A percentile compares a stretch with the other conserved stretches of the same genome.
These are phyloP conservation scores for Geothlypis trichas DNA, from an alignment of 2,113 vertebrate genomes.

Conservation along the genomic window DNA sequence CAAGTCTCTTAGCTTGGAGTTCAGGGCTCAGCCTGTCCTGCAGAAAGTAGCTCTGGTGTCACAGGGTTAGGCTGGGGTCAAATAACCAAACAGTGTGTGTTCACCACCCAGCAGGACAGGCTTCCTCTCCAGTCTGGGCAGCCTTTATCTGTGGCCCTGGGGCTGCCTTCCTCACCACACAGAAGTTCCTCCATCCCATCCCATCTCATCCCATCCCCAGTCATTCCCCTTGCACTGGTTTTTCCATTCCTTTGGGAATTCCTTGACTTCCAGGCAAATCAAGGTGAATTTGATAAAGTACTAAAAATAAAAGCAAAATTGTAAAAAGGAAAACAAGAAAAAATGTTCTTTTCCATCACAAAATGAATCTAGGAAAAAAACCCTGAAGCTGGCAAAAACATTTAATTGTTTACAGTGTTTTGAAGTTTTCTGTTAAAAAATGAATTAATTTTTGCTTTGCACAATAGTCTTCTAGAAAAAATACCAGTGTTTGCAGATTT, in stretches of 20 bases:
- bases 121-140: not conserved
- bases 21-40: not conserved
- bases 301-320: not conserved
- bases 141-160: not conserved
- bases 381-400: not conserved
- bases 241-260: not conserved
- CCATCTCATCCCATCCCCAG: not conserved
- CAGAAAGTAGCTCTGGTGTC: not conserved
- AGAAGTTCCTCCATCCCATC: not conserved
- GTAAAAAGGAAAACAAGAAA: not conserved
- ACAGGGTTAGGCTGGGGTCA: not conserved
- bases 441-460: not conserved
- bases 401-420: not conserved
- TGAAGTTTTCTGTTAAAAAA: not conserved
- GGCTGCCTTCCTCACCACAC: not conserved
- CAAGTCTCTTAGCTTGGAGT: not conserved
- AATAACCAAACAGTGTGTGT: not conserved
- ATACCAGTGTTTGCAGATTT: not conserved
- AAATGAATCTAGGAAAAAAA: not conserved
- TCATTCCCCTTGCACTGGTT: not conserved
- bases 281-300: not conserved
- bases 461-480: not conserved
- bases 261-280: not conserved
- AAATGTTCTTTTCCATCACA: not conserved
- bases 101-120: not conserved